Evolutionary conservation across 2,888 invertebrate species (phyloP).

Genomic region (Parnassius smintheus): DNA sequence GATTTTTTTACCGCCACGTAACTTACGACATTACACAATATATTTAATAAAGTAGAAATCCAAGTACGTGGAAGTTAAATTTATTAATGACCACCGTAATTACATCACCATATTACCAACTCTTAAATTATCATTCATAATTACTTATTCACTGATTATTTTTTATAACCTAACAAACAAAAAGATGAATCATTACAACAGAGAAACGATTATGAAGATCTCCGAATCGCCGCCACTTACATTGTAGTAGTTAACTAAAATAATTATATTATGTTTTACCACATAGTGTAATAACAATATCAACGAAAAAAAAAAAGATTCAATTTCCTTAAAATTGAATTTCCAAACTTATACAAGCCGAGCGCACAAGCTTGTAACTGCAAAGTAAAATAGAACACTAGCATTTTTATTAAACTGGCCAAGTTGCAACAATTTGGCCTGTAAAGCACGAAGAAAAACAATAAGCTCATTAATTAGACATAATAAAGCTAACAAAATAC

Average conservation of each 20-base stretch:
- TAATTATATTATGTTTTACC: constrained; percentile 53
- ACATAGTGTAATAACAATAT: constrained; percentile 44
- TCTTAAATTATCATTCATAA: constrained; percentile 72
- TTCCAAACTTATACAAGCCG: constrained; percentile 55
- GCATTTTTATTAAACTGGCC: constrained; percentile 65
- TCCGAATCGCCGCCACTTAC: constrained; percentile 15
- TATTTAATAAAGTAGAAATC: constrained; percentile 78
- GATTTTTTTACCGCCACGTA: constrained; percentile 76
- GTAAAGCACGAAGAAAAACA: constrained; percentile 43
- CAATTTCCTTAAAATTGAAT: constrained; percentile 46
- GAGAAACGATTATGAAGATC: constrained; percentile 23
- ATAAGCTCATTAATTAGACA: constrained; percentile 44
- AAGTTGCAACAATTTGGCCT: constrained; percentile 37
- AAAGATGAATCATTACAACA: constrained; percentile 44
- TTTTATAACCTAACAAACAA: constrained; percentile 67
- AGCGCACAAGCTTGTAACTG: constrained; percentile 55
- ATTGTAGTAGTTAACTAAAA: constrained; percentile 42
- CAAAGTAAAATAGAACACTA: constrained; percentile 51
- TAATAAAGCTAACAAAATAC: constrained; percentile 76
- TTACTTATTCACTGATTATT: constrained; percentile 71
- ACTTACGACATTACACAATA: constrained; percentile 67
- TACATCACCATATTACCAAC: constrained; percentile 69
- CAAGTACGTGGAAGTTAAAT: constrained; percentile 75
- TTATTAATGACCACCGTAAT: constrained; percentile 76
- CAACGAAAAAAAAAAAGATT: constrained; percentile 53